Conservation (phyloP, 2,888 invertebrate genomes). For the Perithous albicinctus region DNA sequence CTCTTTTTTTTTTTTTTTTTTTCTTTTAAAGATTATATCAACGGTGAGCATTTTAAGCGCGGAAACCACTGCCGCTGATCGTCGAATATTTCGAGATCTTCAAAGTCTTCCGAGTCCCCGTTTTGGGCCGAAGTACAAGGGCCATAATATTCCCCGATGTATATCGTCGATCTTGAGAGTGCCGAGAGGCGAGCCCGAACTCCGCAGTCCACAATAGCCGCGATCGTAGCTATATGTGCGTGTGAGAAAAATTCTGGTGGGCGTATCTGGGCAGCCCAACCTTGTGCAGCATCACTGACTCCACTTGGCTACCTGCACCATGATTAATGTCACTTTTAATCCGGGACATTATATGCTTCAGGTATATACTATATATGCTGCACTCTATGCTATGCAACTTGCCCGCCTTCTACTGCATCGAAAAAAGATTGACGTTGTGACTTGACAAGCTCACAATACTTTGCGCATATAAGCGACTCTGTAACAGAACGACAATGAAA, state of each 20-base stretch:
- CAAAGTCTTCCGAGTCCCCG: slow-evolving; percentile 28
- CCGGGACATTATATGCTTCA: slow-evolving; percentile 59
- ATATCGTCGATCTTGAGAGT: slow-evolving; percentile 58
- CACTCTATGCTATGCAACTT: neutral
- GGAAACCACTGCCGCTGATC: slow-evolving; percentile 41
- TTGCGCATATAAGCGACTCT: no score
- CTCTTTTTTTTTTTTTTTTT: slow-evolving; percentile 1
- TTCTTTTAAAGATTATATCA: neutral
- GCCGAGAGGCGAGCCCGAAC: slow-evolving; percentile 19
- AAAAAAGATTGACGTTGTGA: neutral
- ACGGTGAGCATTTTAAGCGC: slow-evolving; percentile 25
- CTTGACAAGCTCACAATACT: neutral
- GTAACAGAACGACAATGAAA: no score
- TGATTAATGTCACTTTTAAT: slow-evolving; percentile 79
- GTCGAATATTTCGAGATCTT: slow-evolving; percentile 35
- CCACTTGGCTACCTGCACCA: slow-evolving; percentile 75
- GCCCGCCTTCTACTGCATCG: neutral
- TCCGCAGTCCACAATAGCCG: slow-evolving; percentile 23
- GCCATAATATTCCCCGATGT: slow-evolving; percentile 54
- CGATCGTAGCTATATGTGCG: slow-evolving; percentile 35
- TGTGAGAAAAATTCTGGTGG: slow-evolving; percentile 66
- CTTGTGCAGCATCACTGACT: slow-evolving; percentile 64
- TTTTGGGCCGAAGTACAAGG: slow-evolving; percentile 18
- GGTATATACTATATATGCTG: neutral
- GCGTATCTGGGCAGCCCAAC: slow-evolving; percentile 60